Evolutionary conservation across 2,113 vertebrate genomes (phyloP).

Genomic region (Cyprinodon variegatus): DNA sequence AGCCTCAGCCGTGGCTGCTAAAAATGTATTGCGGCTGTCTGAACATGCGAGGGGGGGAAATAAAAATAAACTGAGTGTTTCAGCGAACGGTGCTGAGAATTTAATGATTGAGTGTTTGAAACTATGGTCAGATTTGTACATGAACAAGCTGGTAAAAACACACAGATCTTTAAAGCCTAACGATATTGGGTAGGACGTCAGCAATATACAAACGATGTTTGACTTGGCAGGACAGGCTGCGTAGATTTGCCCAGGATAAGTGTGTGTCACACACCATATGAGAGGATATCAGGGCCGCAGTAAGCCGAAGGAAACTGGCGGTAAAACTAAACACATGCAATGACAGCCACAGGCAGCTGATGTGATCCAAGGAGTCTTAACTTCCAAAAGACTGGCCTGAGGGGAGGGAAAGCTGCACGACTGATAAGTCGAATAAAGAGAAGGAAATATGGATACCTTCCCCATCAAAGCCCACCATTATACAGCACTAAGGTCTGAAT

Average conservation of each 20-base stretch:
- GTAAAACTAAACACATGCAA: slow-evolving; percentile 80
- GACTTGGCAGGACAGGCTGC: slow-evolving; percentile 72
- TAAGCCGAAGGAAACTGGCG: slow-evolving; percentile 78
- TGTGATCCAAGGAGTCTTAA: slow-evolving; percentile 66
- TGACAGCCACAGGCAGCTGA: slow-evolving; percentile 72
- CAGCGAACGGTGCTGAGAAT: slow-evolving; percentile 72
- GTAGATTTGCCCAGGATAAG: slow-evolving; percentile 75
- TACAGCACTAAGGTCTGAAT: slow-evolving; percentile 64
- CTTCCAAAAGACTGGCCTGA: slow-evolving; percentile 66
- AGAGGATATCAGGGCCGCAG: slow-evolving; percentile 65
- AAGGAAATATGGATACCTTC: slow-evolving; percentile 65
- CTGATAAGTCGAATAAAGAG: slow-evolving; percentile 69
- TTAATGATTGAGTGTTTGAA: slow-evolving; percentile 83
- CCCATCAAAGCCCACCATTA: slow-evolving; percentile 72
- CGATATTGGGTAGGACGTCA: slow-evolving; percentile 77
- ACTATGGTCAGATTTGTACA: slow-evolving; percentile 74
- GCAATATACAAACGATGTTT: slow-evolving; percentile 77
- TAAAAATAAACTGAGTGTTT: slow-evolving; percentile 85
- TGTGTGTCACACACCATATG: slow-evolving; percentile 76
- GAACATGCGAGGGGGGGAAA: slow-evolving; percentile 69
- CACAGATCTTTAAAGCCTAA: slow-evolving; percentile 69
- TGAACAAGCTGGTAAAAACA: slow-evolving; percentile 61
- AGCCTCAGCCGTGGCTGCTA: slow-evolving; percentile 76
- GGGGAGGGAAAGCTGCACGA: slow-evolving; percentile 53
- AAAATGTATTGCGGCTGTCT: slow-evolving; percentile 83